A percentile compares a stretch with the other conserved stretches of the same genome.
These are phyloP conservation scores for Lepidochrysops patricia DNA, from an alignment of 2,888 invertebrate species.

Conservation along the genomic window DNA sequence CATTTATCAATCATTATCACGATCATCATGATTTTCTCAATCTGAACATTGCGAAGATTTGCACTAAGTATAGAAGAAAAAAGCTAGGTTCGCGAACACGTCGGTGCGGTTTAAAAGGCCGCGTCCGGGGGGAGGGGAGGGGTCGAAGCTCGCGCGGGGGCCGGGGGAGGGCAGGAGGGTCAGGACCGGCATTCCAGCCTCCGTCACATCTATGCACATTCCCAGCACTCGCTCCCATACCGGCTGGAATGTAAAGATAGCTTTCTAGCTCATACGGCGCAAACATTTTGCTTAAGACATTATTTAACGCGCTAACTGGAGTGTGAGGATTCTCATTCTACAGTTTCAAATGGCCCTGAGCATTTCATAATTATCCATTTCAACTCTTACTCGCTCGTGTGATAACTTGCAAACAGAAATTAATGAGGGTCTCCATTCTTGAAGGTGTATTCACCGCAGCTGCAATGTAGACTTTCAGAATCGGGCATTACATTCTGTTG, in stretches of 20 bases:
- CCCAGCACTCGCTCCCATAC: slow-evolving; percentile 25
- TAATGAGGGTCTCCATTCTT: background rate
- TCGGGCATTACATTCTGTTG: too few relatives aligned
- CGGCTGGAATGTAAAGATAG: slow-evolving; percentile 14
- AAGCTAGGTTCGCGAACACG: slow-evolving; percentile 73
- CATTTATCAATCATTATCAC: too few relatives aligned
- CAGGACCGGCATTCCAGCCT: slow-evolving; percentile 63
- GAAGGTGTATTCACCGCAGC: too few relatives aligned
- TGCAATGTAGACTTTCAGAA: too few relatives aligned
- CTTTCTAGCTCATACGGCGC: slow-evolving; percentile 20
- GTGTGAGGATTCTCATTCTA: background rate
- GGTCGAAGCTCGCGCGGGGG: slow-evolving; percentile 33
- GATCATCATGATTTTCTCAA: background rate
- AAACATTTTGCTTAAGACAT: slow-evolving; percentile 12
- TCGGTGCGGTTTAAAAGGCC: slow-evolving; percentile 70
- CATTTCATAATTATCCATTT: background rate
- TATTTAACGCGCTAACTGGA: slow-evolving; percentile 9
- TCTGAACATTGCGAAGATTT: slow-evolving; percentile 1
- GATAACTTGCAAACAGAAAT: background rate
- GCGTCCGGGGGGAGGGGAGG: slow-evolving; percentile 70
- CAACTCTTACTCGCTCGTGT: background rate
- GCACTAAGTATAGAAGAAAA: slow-evolving; percentile 68
- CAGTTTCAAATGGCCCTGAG: background rate
- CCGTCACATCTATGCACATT: slow-evolving; percentile 53
- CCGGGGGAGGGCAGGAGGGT: slow-evolving; percentile 60